Conservation (phyloP, 2,888 invertebrate genomes). For the Drosophila formosana region DNA sequence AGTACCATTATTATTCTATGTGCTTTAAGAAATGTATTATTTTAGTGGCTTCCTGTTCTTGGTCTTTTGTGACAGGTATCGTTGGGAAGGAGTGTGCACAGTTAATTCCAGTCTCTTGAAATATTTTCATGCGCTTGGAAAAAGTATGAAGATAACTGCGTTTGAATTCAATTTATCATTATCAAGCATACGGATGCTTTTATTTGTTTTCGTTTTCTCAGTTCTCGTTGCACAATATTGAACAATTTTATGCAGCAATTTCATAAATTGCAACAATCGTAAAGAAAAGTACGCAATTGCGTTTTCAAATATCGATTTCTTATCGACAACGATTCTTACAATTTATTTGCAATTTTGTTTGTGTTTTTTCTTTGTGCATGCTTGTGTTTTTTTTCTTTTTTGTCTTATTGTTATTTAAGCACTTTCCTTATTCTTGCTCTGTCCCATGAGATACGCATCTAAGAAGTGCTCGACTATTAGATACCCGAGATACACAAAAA, state of each 20-base stretch:
- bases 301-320: constrained; percentile 3
- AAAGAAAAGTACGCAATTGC: neutral
- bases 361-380: constrained; percentile 25
- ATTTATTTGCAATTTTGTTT: constrained; percentile 10
- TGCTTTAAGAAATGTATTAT: too few relatives aligned
- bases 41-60: neutral
- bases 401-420: constrained; percentile 1
- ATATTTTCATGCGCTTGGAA: neutral
- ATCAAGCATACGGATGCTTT: neutral
- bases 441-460: too few relatives aligned
- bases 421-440: constrained; percentile 8
- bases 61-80: constrained; percentile 9
- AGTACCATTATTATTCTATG: too few relatives aligned
- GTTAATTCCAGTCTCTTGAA: constrained; percentile 2
- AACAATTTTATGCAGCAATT: neutral
- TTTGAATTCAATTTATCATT: neutral
- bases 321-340: constrained; percentile 3
- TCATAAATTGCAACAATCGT: neutral
- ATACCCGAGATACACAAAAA: too few relatives aligned
- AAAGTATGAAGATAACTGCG: neutral
- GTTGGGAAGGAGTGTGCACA: constrained; percentile 6
- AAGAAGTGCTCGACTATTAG: too few relatives aligned
- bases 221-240: neutral
- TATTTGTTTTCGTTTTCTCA: neutral
- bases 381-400: constrained; percentile 4